phyloP scores from a whole-genome alignment of 2,888 invertebrate genomes.

The Chromoteleia sp. region DNA sequence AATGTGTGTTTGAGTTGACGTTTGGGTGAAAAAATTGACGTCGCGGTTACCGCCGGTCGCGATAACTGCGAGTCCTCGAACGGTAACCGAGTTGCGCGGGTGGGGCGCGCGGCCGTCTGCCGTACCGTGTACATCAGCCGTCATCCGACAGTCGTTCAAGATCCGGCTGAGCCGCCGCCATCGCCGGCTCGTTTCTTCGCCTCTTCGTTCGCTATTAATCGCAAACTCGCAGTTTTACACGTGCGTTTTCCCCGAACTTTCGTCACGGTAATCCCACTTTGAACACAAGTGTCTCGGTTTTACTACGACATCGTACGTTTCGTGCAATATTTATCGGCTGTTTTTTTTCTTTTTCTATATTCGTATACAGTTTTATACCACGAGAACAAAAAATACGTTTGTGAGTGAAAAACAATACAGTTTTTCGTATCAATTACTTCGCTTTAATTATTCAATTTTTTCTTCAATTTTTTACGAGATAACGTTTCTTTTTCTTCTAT shows the following conservation, averaged over 20 bases:
- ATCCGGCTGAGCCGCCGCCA: conserved; percentile 73
- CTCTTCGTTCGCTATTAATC: neutral
- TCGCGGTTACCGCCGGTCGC: conserved; percentile 41
- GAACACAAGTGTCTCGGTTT: neutral
- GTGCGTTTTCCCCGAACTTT: conserved; percentile 11
- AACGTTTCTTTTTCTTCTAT: no score
- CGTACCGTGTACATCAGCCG: conserved; percentile 64
- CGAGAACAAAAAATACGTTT: no score
- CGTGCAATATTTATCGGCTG: no score
- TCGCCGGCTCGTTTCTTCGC: conserved; percentile 42
- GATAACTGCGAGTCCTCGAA: conserved; percentile 64
- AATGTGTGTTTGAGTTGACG: conserved; percentile 22
- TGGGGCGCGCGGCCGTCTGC: conserved; percentile 67
- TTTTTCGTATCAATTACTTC: no score
- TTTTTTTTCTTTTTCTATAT: no score
- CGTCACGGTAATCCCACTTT: neutral
- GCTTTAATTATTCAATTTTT: no score
- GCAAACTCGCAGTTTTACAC: conserved; percentile 37
- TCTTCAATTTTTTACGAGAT: no score
- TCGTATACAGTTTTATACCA: no score
- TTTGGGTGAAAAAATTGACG: conserved; percentile 44
- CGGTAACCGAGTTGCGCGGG: conserved; percentile 70
- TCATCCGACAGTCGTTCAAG: conserved; percentile 75
- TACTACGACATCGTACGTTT: no score
- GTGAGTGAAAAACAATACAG: no score